Evolutionary conservation across 2,888 invertebrate species (phyloP).

Genomic region (Epinotia nisella): DNA sequence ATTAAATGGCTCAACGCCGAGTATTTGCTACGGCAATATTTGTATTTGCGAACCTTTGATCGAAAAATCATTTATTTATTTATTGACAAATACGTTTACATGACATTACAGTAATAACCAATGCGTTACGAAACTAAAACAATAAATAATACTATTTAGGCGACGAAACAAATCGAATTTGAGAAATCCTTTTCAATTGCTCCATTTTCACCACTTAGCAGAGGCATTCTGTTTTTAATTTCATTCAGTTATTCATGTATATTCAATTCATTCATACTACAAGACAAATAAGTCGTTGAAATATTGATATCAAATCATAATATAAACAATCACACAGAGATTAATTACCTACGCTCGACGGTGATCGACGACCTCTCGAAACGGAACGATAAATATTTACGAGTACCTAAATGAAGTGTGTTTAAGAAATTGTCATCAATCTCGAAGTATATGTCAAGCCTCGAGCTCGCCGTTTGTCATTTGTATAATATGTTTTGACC

Average conservation of each 20-base stretch:
- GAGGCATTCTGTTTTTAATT: neutral
- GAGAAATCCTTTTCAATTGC: neutral
- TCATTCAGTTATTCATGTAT: neutral
- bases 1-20: neutral
- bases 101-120: too few relatives aligned
- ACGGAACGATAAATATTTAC: slow-evolving; percentile 38
- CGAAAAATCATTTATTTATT: too few relatives aligned
- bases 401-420: slow-evolving; percentile 36
- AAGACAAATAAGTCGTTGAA: slow-evolving; percentile 3
- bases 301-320: slow-evolving; percentile 27
- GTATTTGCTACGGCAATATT: neutral
- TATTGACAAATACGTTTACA: too few relatives aligned
- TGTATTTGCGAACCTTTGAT: neutral
- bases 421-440: slow-evolving; percentile 36
- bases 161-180: too few relatives aligned
- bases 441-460: slow-evolving; percentile 1
- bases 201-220: neutral
- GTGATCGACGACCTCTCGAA: slow-evolving; percentile 36
- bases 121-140: too few relatives aligned
- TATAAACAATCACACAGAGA: slow-evolving; percentile 40
- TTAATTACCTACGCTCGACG: slow-evolving; percentile 41
- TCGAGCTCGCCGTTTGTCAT: neutral
- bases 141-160: too few relatives aligned
- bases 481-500: neutral
- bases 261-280: neutral